A percentile compares a stretch with the other conserved stretches of the same genome.
These are phyloP conservation scores for Turdus rufiventris DNA, from an alignment of 2,113 vertebrate genomes.

Conservation along the genomic window DNA sequence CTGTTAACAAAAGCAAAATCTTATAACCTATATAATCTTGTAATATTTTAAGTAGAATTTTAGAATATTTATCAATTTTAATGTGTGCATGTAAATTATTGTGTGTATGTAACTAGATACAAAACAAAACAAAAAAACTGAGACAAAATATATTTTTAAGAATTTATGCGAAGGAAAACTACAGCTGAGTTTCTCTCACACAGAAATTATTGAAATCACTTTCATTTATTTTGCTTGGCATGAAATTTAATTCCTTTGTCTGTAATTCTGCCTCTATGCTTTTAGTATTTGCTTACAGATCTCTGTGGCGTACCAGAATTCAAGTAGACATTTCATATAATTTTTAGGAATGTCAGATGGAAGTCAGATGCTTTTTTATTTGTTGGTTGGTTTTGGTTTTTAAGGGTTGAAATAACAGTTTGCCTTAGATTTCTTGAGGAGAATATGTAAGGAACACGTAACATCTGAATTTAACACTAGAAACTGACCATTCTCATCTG, in stretches of 20 bases:
- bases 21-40: background rate
- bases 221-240: background rate
- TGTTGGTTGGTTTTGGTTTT: background rate
- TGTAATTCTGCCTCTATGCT: background rate
- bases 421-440: background rate
- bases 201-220: background rate
- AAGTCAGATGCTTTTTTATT: background rate
- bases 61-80: background rate
- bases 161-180: background rate
- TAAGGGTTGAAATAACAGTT: background rate
- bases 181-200: background rate
- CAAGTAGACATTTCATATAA: background rate
- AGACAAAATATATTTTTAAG: background rate
- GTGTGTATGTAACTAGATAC: background rate
- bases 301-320: background rate
- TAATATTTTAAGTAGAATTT: background rate
- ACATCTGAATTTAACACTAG: background rate
- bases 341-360: background rate
- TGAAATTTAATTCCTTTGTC: background rate
- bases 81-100: background rate
- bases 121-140: background rate
- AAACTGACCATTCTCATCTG: background rate
- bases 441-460: background rate
- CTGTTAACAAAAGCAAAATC: background rate
- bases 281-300: background rate